Evolutionary conservation across 2,888 invertebrate species (phyloP).

Genomic region (Autographa pulchrina): DNA sequence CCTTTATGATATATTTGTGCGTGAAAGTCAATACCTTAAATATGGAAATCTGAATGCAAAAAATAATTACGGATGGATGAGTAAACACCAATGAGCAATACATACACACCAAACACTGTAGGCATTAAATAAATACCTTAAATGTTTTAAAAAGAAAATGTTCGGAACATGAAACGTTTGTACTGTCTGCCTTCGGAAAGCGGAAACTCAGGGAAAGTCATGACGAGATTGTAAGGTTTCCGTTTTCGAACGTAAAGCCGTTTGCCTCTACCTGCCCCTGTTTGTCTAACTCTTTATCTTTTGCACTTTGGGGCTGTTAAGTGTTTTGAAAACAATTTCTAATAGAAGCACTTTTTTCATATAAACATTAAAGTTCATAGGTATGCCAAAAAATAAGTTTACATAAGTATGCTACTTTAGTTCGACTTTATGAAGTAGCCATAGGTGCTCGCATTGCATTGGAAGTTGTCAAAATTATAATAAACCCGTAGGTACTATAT

Average conservation of each 20-base stretch:
- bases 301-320: not conserved
- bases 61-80: not conserved
- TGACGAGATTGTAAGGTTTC: slow-evolving; percentile 1
- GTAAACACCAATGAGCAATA: not conserved
- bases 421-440: no score
- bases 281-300: not conserved
- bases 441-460: no score
- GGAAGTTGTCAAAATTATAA: no score
- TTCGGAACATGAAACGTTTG: not conserved
- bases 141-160: not conserved
- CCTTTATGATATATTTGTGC: no score
- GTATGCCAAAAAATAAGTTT: no score
- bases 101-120: not conserved
- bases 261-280: not conserved
- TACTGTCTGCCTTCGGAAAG: slow-evolving; percentile 1
- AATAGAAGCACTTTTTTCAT: no score
- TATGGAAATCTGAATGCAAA: no score
- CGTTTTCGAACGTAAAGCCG: slow-evolving; percentile 2
- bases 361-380: no score
- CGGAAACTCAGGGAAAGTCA: not conserved
- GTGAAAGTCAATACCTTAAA: no score
- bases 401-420: no score
- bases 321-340: not conserved
- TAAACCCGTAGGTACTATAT: no score
- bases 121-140: not conserved